Evolutionary conservation across 2,888 invertebrate species (phyloP), one percentile per base, ranked within the genome.

Genomic region (Tachina lurida): DNA sequence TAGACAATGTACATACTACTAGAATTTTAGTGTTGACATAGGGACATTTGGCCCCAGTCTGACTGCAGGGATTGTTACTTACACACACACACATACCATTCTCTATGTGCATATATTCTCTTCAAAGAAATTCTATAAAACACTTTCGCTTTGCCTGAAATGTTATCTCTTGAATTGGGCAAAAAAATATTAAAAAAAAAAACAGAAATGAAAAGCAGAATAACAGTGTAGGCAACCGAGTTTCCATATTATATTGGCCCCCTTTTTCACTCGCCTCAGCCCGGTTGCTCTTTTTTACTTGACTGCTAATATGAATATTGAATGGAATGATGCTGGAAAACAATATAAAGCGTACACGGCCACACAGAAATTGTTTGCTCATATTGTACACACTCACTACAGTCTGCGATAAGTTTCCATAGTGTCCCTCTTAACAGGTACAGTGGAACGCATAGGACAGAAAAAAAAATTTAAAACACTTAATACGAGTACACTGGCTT

Each of bases 91-190:
- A 82, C 47, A n/a, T n/a, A 47, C 43, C 54, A 19, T 47, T 54
- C 22, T 31, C 31, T 7, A 31, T 31, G 31, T 17, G 3, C 22
- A 22, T 22, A 52, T 43, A 77, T 63, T 58, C 62, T 71, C 45
- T 47, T n/a, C 45, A 12, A 76, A 70, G 68, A 75, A 81, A 70
- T 81, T 68, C 39, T 54, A 47, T 52, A 75, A 76, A 86, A 83
- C 86, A 86, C 86, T 83, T 86, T 86, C 83, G 56, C 79, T 86
- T 84, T 73, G 67, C 39, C 54, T 67, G 77, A 73, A 83, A 83
- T 80, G 63, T 62, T 76, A 79, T 86, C 83, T 73, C 71, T 73
- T 83, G 79, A 71, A 56, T 85, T 80, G 19, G 73, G 68, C 60
- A 31, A 84, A 77, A n/a, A 39, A 79, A 71, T 41, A 74, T 7